Percentiles rank a stretch among this genome's conserved stretches.
Conservation (phyloP, 2,888 invertebrate genomes). For the Gymnoscelis rufifasciata region DNA sequence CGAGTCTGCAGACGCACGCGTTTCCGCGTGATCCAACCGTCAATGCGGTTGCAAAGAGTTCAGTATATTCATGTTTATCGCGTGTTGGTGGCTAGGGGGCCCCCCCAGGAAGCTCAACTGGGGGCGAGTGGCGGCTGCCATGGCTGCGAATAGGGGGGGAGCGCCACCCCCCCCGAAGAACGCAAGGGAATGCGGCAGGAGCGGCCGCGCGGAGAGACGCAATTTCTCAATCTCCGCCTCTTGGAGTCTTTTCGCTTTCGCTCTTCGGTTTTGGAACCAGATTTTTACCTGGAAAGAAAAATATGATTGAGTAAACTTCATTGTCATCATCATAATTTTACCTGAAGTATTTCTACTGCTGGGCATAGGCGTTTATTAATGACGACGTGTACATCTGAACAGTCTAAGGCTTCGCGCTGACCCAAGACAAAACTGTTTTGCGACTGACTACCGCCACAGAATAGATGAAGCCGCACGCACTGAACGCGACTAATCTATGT, state of each 20-base stretch:
- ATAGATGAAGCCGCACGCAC: too few relatives aligned
- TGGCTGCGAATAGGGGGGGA: slow-evolving; percentile 83
- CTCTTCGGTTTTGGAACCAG: slow-evolving; percentile 95
- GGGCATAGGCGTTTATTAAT: too few relatives aligned
- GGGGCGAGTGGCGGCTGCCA: slow-evolving; percentile 81
- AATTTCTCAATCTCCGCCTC: slow-evolving; percentile 97
- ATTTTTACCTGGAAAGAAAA: slow-evolving; percentile 86
- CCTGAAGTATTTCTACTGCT: too few relatives aligned
- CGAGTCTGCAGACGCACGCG: slow-evolving; percentile 54
- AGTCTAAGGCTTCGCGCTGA: too few relatives aligned
- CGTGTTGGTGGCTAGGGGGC: slow-evolving; percentile 75
- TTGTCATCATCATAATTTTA: too few relatives aligned
- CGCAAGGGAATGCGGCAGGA: slow-evolving; percentile 86
- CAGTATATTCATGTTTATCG: slow-evolving; percentile 76
- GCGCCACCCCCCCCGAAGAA: slow-evolving; percentile 82
- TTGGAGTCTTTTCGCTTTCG: slow-evolving; percentile 97
- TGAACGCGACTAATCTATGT: too few relatives aligned
- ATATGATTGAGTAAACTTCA: neutral
- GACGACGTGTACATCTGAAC: too few relatives aligned
- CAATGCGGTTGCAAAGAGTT: slow-evolving; percentile 80
- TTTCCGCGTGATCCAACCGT: slow-evolving; percentile 62
- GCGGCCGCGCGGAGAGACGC: slow-evolving; percentile 88
- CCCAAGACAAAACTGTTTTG: too few relatives aligned
- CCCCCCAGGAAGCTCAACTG: slow-evolving; percentile 80
- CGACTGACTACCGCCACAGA: too few relatives aligned